phyloP scores from a whole-genome alignment of 2,113 vertebrate genomes.

The Microcebus jonahi region DNA sequence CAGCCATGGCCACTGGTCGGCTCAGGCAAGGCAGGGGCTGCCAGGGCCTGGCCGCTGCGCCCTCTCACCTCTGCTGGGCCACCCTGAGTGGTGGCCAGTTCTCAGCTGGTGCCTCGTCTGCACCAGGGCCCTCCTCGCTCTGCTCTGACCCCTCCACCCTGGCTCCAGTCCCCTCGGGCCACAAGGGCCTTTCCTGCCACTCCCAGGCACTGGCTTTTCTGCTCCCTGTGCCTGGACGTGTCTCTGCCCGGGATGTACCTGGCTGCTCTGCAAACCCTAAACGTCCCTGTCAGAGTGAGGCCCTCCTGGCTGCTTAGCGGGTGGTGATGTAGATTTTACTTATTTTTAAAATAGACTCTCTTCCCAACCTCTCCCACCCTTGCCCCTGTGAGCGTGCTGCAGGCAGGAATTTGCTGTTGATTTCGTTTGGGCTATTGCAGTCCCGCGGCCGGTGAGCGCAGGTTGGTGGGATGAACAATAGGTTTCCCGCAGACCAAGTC shows the following conservation, averaged over 20 bases:
- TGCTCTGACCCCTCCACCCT: too few species aligned
- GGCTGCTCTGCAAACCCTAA: not conserved
- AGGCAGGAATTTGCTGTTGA: not conserved
- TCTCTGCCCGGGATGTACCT: fast-evolving
- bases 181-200: not conserved
- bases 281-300: not conserved
- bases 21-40: not conserved
- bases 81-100: not conserved
- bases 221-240: not conserved
- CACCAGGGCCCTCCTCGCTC: not conserved
- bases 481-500: not conserved
- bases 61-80: not conserved
- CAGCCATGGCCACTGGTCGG: not conserved
- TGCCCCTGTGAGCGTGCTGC: not conserved
- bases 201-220: not conserved
- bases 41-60: fast-evolving
- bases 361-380: too few species aligned
- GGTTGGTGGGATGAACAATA: not conserved
- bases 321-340: not conserved
- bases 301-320: not conserved
- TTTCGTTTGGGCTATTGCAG: not conserved
- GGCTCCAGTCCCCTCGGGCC: not conserved
- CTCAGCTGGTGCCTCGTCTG: not conserved
- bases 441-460: not conserved
- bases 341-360: not conserved